Percentiles rank a stretch among this genome's conserved stretches.
Conservation (phyloP, 2,888 invertebrate genomes). For the Rotaria magnacalcarata region DNA sequence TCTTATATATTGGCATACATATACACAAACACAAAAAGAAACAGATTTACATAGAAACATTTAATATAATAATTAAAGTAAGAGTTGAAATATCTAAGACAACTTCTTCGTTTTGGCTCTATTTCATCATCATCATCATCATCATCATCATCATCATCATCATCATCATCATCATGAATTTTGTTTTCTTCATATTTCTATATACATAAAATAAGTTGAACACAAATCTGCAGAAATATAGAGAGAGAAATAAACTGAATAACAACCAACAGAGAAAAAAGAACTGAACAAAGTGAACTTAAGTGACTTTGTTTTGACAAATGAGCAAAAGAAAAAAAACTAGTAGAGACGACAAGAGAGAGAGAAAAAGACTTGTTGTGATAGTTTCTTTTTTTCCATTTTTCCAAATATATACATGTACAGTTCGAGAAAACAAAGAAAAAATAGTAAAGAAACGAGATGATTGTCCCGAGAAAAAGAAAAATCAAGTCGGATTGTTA, state of each 20-base stretch:
- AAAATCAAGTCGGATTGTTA: background rate
- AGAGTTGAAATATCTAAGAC: background rate
- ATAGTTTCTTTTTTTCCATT: background rate
- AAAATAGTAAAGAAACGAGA: constrained; percentile 11
- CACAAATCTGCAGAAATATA: background rate
- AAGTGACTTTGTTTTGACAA: constrained; percentile 22
- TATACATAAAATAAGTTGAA: background rate
- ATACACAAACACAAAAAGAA: background rate
- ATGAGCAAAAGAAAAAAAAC: background rate
- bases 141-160: background rate
- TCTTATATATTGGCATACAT: background rate
- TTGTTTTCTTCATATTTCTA: background rate
- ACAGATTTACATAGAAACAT: constrained; percentile 13
- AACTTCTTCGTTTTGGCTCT: background rate
- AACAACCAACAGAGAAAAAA: constrained; percentile 1
- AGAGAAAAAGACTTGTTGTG: background rate
- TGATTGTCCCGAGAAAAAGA: constrained; percentile 14
- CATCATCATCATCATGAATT: background rate
- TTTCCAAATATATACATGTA: background rate
- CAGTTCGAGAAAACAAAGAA: background rate
- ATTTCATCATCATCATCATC: constrained; percentile 21
- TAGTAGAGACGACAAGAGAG: background rate
- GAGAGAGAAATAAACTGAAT: background rate
- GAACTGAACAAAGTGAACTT: background rate
- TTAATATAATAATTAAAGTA: background rate